These are phyloP conservation scores for Busseola fusca DNA, from an alignment of 2,888 invertebrate species.

Conservation along the genomic window DNA sequence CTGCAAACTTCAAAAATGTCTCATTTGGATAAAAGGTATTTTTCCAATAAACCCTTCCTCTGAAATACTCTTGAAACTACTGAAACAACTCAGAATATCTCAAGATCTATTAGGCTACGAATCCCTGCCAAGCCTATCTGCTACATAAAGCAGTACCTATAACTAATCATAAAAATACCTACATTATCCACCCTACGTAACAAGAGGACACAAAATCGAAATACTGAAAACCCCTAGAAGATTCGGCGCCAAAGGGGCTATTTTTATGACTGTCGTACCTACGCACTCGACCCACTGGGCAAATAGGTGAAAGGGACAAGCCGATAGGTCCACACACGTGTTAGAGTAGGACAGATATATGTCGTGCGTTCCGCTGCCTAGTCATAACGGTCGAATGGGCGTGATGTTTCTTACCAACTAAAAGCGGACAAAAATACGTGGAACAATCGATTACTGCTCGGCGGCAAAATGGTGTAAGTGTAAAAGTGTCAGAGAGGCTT, in stretches of 20 bases:
- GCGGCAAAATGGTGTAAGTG: conserved; percentile 79
- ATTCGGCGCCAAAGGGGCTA: conserved; percentile 89
- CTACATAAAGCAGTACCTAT: conserved; percentile 71
- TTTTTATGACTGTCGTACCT: conserved; percentile 89
- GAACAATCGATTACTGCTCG: conserved; percentile 85
- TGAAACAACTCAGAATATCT: background rate
- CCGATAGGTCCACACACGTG: conserved; percentile 81
- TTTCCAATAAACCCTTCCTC: background rate
- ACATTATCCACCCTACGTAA: conserved; percentile 77
- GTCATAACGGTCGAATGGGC: conserved; percentile 90
- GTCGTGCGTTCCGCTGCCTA: conserved; percentile 85
- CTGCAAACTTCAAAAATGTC: background rate
- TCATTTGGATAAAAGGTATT: background rate
- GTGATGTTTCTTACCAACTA: conserved; percentile 89
- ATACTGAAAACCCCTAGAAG: conserved; percentile 85
- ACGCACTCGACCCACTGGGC: conserved; percentile 87
- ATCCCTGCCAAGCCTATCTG: conserved; percentile 26
- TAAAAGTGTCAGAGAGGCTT: conserved; percentile 53
- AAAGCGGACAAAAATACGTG: conserved; percentile 88
- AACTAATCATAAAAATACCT: conserved; percentile 78
- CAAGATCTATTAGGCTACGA: conserved; percentile 11
- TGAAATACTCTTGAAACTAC: background rate
- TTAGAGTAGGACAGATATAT: conserved; percentile 83
- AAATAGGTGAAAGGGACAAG: conserved; percentile 83
- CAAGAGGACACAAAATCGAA: conserved; percentile 86